phyloP scores from a whole-genome alignment of 2,113 vertebrate genomes.

The Notiomystis cincta region DNA sequence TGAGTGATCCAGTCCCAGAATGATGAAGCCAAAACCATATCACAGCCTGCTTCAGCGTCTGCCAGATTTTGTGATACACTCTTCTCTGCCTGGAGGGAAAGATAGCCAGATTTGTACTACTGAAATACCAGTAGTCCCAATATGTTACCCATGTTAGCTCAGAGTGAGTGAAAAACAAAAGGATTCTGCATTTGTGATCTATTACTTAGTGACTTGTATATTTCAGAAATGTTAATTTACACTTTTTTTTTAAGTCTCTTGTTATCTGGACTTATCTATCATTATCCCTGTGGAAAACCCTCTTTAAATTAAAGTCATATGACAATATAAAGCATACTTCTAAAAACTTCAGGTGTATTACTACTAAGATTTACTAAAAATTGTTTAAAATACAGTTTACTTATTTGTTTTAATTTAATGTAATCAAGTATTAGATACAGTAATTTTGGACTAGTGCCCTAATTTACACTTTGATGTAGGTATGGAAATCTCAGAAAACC shows the following conservation, averaged over 20 bases:
- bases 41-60: not conserved
- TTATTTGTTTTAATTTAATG: not conserved
- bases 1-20: not conserved
- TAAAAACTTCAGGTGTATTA: not conserved
- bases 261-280: not conserved
- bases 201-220: not conserved
- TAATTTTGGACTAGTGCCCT: not conserved
- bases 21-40: not conserved
- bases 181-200: not conserved
- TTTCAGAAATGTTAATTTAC: not conserved
- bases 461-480: slow-evolving; percentile 72
- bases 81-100: not conserved
- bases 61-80: not conserved
- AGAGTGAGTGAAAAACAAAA: not conserved
- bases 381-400: not conserved
- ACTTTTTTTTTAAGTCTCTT: not conserved
- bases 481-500: slow-evolving; percentile 92
- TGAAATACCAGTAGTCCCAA: not conserved
- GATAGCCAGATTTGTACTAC: not conserved
- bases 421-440: not conserved
- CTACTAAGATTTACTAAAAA: not conserved
- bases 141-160: not conserved
- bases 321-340: not conserved
- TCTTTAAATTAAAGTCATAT: not conserved
- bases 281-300: not conserved